Percentiles rank a stretch among this genome's conserved stretches.
These are phyloP conservation scores for Drosophila nr. perissopoda DNA, from an alignment of 2,888 invertebrate genomes.

Conservation along the genomic window DNA sequence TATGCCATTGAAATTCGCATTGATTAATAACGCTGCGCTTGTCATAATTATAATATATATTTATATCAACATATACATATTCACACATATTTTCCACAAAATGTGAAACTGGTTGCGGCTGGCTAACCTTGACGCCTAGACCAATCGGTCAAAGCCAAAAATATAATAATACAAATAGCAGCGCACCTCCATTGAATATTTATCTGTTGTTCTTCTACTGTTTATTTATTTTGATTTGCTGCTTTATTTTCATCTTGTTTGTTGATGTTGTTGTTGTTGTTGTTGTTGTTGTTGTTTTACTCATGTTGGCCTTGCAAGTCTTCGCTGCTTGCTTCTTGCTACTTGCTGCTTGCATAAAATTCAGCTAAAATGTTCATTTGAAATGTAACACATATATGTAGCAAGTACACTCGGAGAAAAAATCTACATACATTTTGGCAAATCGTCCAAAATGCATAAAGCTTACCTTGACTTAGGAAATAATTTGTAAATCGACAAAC, in stretches of 20 bases:
- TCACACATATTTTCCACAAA: background rate
- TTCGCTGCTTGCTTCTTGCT: slow-evolving; percentile 35
- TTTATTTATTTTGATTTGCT: background rate
- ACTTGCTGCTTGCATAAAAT: slow-evolving; percentile 25
- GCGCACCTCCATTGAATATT: slow-evolving; percentile 20
- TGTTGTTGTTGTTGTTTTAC: slow-evolving; percentile 8
- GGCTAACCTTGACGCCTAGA: slow-evolving; percentile 64
- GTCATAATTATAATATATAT: slow-evolving; percentile 2
- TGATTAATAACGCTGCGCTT: slow-evolving; percentile 3
- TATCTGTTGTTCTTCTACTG: background rate
- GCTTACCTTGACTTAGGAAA: background rate
- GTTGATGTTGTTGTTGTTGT: slow-evolving; percentile 3
- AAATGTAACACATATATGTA: slow-evolving; percentile 55
- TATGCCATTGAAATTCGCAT: background rate
- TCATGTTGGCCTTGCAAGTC: slow-evolving; percentile 45
- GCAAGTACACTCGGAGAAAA: background rate
- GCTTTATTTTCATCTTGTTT: slow-evolving; percentile 1
- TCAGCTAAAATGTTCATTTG: slow-evolving; percentile 24
- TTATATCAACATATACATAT: background rate
- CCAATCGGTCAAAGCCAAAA: slow-evolving; percentile 70
- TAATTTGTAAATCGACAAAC: background rate
- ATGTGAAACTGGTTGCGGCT: slow-evolving; percentile 30
- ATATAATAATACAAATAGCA: slow-evolving; percentile 21
- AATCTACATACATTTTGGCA: background rate
- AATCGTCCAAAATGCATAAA: background rate